Percentiles rank a stretch among this genome's conserved stretches.
These are phyloP conservation scores for Oreochromis tanganicae DNA, from an alignment of 2,113 vertebrate genomes.

Conservation along the genomic window DNA sequence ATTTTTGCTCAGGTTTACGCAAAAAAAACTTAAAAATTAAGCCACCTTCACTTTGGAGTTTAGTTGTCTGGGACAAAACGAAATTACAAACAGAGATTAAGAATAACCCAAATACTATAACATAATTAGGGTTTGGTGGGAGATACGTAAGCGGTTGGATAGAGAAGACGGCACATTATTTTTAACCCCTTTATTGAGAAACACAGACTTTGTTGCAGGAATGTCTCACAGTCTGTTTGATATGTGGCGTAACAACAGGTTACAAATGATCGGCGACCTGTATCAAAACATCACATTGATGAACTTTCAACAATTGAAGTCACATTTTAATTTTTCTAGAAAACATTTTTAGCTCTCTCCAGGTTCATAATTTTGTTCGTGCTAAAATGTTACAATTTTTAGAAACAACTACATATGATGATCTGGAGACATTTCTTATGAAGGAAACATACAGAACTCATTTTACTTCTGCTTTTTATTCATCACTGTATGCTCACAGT, in stretches of 20 bases:
- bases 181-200: not conserved
- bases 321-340: not conserved
- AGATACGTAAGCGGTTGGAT: not conserved
- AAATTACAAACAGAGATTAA: not conserved
- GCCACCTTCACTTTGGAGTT: not conserved
- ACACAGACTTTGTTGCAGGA: not conserved
- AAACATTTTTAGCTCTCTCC: not conserved
- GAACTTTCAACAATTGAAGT: not conserved
- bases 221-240: not conserved
- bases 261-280: accelerated
- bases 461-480: not conserved
- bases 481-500: not conserved
- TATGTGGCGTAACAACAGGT: not conserved
- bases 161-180: not conserved
- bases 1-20: not conserved
- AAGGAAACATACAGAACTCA: not conserved
- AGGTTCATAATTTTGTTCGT: not conserved
- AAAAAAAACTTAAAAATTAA: not conserved
- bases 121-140: not conserved
- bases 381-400: not conserved
- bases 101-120: not conserved
- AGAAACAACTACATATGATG: not conserved
- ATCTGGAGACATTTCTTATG: not conserved
- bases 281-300: not conserved
- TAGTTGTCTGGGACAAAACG: not conserved